Evolutionary conservation across 1,140 invertebrate genomes (phyloP), one percentile per base, ranked within the genome.

Genomic region (Aphidius ervi): DNA sequence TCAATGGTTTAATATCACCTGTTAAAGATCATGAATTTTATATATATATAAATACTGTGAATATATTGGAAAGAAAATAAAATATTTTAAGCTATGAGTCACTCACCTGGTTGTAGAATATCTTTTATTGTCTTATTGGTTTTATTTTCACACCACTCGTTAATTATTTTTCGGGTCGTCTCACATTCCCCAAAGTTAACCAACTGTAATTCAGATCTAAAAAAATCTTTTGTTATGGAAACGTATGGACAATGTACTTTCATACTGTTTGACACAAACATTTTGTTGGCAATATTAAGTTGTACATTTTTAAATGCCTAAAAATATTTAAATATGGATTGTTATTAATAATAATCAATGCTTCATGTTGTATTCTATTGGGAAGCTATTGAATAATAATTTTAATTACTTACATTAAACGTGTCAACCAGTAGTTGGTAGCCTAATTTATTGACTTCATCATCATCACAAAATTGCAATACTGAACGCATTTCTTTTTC

Each of bases 51-150:
- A 16, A 16, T 16, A 16, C 16, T 16, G 16, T 16, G 16, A 16
- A 16, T 16, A 16, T 16, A 16, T 16, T 16, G 16, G 16, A 16
- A 16, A 16, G 16, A 16, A 16, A 16, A 16, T 16, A 1, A 16
- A 16, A 16, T 16, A 16, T 16, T 16, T 16, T 16, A n/a, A n/a
- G n/a, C 16, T 16, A 16, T 16, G 16, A 16, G n/a, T 47, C 62
- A 43, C 40, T 56, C 63, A 77, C 80, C 71, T 57, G 74, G 49
- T 40, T 73, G 66, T 43, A 93, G 76, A 9, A 92, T 74, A 71
- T 91, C 76, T 62, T 83, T 84, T 61, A 93, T 91, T 73, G 86
- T 87, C 49, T 87, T 77, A 61, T 87, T 83, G 0, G 92, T 94
- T 72, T 88, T 82, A 16, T 81, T 67, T 69, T 86, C 83, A 7